phyloP scores from a whole-genome alignment of 2,113 vertebrate genomes.

The Ariopsis seemanni region DNA sequence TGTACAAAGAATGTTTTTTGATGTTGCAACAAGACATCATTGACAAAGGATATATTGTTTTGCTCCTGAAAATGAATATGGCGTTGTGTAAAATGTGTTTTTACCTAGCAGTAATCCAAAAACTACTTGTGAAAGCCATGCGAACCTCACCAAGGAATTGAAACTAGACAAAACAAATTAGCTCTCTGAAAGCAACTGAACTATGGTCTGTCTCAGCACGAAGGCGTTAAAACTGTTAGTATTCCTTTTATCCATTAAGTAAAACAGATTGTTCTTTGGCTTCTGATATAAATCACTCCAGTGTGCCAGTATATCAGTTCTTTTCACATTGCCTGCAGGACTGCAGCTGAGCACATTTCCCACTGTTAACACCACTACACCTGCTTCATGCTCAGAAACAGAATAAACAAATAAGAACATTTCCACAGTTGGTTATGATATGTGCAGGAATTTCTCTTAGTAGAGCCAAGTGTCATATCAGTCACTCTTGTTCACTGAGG shows the following conservation, averaged over 20 bases:
- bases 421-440: not conserved
- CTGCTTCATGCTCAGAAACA: not conserved
- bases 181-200: not conserved
- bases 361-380: conserved; percentile 22
- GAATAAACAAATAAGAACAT: not conserved
- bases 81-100: not conserved
- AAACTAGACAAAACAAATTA: not conserved
- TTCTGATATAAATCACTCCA: conserved; percentile 34
- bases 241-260: conserved; percentile 24
- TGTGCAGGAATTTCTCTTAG: conserved; percentile 22
- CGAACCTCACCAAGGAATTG: not conserved
- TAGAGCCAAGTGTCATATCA: conserved; percentile 15
- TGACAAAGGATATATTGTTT: not conserved
- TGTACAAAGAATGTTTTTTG: not conserved
- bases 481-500: not conserved
- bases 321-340: not conserved
- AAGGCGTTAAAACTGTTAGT: not conserved
- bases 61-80: not conserved
- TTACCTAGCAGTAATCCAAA: not conserved
- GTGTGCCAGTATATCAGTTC: conserved; percentile 22
- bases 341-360: conserved; percentile 19
- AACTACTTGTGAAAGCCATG: not conserved
- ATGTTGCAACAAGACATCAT: not conserved
- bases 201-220: not conserved
- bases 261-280: conserved; percentile 24